phyloP scores from a whole-genome alignment of 2,888 invertebrate genomes.

The Melangyna quadrimaculata region DNA sequence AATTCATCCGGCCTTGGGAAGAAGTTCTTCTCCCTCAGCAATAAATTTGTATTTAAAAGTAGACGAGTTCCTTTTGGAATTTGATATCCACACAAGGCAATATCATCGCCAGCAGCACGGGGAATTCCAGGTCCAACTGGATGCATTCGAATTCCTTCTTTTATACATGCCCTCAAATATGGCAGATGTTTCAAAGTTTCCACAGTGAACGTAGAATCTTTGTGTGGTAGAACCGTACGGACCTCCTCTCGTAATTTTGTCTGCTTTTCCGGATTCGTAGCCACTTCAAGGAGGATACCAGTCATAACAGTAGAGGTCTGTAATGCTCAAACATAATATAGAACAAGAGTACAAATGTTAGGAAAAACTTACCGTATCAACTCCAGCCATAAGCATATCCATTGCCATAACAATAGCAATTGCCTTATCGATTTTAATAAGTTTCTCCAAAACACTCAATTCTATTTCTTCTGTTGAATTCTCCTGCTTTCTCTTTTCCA shows the following conservation, averaged over 20 bases:
- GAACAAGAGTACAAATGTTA: constrained; percentile 74
- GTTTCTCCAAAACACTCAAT: constrained; percentile 84
- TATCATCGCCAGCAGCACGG: constrained; percentile 82
- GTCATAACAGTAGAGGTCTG: constrained; percentile 76
- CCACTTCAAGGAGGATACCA: constrained; percentile 80
- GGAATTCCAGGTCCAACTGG: constrained; percentile 84
- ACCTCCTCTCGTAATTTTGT: constrained; percentile 84
- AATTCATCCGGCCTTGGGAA: constrained; percentile 82
- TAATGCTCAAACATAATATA: constrained; percentile 74
- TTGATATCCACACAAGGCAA: constrained; percentile 85
- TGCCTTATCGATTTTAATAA: constrained; percentile 84
- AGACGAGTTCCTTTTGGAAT: constrained; percentile 86
- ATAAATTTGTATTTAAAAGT: constrained; percentile 86
- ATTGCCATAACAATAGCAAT: constrained; percentile 86
- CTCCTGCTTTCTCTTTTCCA: constrained; percentile 73
- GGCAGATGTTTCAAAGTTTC: constrained; percentile 81
- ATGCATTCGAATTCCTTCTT: constrained; percentile 86
- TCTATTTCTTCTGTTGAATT: constrained; percentile 78
- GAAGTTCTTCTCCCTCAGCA: constrained; percentile 85
- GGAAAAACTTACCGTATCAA: constrained; percentile 85
- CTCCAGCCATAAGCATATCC: constrained; percentile 87
- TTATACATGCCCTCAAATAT: constrained; percentile 88
- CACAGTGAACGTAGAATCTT: constrained; percentile 80
- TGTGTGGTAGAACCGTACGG: constrained; percentile 79
- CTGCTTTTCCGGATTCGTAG: constrained; percentile 85